A percentile compares a stretch with the other conserved stretches of the same genome.
Evolutionary conservation across 1,140 invertebrate genomes (phyloP).

Genomic region (Aphelinus certus): DNA sequence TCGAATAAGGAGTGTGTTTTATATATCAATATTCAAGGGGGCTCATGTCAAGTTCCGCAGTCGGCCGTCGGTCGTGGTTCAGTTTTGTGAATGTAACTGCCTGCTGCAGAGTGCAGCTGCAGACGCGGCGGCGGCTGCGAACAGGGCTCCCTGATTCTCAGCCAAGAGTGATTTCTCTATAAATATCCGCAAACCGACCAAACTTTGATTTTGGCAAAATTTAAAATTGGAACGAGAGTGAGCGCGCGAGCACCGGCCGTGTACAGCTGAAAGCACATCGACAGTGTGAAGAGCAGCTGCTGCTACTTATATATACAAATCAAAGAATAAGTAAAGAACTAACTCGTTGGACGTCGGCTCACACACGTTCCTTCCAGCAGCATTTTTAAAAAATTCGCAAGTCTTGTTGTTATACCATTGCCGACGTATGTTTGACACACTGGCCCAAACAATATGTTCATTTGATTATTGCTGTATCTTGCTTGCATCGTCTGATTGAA

Average conservation of each 20-base stretch:
- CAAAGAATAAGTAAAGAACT: not conserved
- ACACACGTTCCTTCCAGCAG: not conserved
- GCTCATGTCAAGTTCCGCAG: no score
- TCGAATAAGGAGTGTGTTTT: no score
- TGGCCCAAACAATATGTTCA: constrained; percentile 17
- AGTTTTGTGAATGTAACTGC: no score
- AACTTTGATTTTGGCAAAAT: constrained; percentile 12
- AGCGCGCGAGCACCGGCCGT: not conserved
- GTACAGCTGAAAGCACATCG: no score
- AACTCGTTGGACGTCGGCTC: not conserved
- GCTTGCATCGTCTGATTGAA: not conserved
- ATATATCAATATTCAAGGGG: no score
- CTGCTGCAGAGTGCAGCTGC: no score
- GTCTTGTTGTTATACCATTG: not conserved
- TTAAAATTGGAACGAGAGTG: constrained; percentile 17
- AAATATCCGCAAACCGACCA: not conserved
- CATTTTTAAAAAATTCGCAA: constrained; percentile 14
- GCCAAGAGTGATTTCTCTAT: not conserved
- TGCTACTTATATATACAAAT: no score
- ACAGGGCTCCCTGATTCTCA: no score
- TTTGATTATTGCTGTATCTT: not conserved
- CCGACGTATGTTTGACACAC: constrained; percentile 13
- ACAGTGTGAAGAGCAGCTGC: no score
- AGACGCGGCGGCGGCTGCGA: no score
- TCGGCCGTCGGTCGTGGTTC: no score